Evolutionary conservation across 2,113 vertebrate species (phyloP).

Genomic region (Paedocypris sp.): DNA sequence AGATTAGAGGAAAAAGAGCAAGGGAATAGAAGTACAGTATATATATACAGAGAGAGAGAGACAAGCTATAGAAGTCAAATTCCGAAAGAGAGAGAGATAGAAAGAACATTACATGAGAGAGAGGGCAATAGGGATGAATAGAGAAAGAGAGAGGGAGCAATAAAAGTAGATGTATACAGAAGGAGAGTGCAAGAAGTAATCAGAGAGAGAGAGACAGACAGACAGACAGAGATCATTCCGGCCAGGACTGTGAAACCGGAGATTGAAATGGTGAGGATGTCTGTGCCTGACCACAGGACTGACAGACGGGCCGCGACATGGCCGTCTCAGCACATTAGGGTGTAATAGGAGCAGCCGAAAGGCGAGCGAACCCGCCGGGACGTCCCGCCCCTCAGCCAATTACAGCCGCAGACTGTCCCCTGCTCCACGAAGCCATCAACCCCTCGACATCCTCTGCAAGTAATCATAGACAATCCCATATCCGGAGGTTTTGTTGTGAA

Average conservation of each 20-base stretch:
- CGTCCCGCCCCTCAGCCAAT: conserved; percentile 52
- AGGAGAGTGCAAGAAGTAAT: no score
- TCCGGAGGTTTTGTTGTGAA: conserved; percentile 13
- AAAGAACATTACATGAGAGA: no score
- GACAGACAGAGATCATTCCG: background rate
- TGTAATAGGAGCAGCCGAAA: conserved; percentile 52
- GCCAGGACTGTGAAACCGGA: conserved; percentile 6
- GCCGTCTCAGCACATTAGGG: conserved; percentile 32
- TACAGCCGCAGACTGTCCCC: conserved; percentile 48
- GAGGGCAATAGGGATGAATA: no score
- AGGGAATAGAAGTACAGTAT: no score
- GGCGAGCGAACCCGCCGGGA: conserved; percentile 51
- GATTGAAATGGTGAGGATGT: conserved; percentile 18
- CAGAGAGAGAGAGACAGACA: no score
- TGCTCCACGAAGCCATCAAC: conserved; percentile 35
- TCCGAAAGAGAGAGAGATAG: no score
- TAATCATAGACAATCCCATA: conserved; percentile 24
- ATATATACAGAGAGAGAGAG: no score
- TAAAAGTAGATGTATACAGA: no score
- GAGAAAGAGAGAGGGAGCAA: no score
- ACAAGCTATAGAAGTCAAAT: no score
- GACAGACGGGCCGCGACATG: conserved; percentile 34
- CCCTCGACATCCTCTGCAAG: conserved; percentile 48
- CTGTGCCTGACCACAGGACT: conserved; percentile 29
- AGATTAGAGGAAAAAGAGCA: no score